Evolutionary conservation across 1,140 invertebrate genomes (phyloP).

Genomic region (Aethina tumida): DNA sequence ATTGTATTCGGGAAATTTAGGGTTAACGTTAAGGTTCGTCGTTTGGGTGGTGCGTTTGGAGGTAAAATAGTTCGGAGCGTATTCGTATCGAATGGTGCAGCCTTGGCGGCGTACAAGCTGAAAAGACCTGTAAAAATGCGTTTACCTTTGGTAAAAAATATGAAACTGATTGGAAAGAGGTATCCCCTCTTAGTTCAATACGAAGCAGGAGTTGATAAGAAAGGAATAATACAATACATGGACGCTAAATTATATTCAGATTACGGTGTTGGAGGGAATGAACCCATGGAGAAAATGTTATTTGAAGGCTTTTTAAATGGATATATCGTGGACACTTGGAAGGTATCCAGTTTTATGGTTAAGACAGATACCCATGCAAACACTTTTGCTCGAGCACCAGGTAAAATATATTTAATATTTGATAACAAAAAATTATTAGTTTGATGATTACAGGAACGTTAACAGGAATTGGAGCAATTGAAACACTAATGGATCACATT

Average conservation of each 20-base stretch:
- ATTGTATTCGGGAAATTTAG: no score
- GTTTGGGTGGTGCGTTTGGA: conserved; percentile 65
- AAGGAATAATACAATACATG: conserved; percentile 57
- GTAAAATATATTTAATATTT: no score
- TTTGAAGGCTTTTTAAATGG: conserved; percentile 4
- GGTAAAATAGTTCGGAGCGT: conserved; percentile 44
- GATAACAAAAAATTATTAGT: no score
- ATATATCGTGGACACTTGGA: conserved; percentile 7
- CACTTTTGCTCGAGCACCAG: conserved; percentile 8
- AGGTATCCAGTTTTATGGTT: background rate
- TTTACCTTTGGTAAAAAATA: conserved; percentile 53
- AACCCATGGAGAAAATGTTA: conserved; percentile 10
- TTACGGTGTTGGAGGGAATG: conserved; percentile 38
- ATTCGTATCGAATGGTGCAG: conserved; percentile 41
- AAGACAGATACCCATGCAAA: conserved; percentile 10
- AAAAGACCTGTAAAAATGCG: conserved; percentile 49
- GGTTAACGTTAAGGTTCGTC: conserved; percentile 46
- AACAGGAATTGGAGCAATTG: conserved; percentile 55
- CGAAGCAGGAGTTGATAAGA: conserved; percentile 53
- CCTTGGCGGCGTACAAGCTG: conserved; percentile 45
- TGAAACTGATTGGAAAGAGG: conserved; percentile 57
- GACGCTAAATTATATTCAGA: conserved; percentile 52
- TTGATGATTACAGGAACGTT: conserved; percentile 29
- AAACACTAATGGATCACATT: conserved; percentile 75
- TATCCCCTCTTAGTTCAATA: conserved; percentile 46